A percentile compares a stretch with the other conserved stretches of the same genome.
phyloP scores from a whole-genome alignment of 2,113 vertebrate species.

The Grantiella picta region DNA sequence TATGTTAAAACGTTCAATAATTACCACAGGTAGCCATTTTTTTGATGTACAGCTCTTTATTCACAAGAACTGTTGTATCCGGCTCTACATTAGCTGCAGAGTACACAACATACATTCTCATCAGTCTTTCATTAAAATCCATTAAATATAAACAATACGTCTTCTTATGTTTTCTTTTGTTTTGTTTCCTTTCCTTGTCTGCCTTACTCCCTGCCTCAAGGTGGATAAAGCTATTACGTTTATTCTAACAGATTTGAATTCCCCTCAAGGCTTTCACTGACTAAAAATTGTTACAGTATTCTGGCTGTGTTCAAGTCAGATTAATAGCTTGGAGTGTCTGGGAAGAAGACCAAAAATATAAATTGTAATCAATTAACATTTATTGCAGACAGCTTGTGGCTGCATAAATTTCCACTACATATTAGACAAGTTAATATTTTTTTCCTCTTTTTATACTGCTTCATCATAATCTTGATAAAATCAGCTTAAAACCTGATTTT shows the following conservation, averaged over 20 bases:
- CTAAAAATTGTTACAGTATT: conserved; percentile 1
- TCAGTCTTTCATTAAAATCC: background rate
- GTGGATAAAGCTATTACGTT: background rate
- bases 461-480: background rate
- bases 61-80: background rate
- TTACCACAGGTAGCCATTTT: background rate
- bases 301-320: background rate
- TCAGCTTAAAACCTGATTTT: background rate
- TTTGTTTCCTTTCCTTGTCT: background rate
- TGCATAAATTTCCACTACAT: conserved; percentile 33
- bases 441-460: background rate
- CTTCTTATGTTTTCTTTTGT: background rate
- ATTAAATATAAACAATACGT: background rate
- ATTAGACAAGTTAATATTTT: conserved; percentile 33
- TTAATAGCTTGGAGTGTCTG: conserved; percentile 27
- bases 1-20: background rate
- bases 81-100: background rate
- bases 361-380: conserved; percentile 54
- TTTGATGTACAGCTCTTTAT: background rate
- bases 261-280: background rate
- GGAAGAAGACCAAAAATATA: conserved; percentile 54
- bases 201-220: background rate
- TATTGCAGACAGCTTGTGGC: conserved; percentile 31
- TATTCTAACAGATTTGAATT: background rate
- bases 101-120: background rate